A percentile compares a stretch with the other conserved stretches of the same genome.
phyloP scores from a whole-genome alignment of 2,888 invertebrate genomes.

The Philereme transversata region DNA sequence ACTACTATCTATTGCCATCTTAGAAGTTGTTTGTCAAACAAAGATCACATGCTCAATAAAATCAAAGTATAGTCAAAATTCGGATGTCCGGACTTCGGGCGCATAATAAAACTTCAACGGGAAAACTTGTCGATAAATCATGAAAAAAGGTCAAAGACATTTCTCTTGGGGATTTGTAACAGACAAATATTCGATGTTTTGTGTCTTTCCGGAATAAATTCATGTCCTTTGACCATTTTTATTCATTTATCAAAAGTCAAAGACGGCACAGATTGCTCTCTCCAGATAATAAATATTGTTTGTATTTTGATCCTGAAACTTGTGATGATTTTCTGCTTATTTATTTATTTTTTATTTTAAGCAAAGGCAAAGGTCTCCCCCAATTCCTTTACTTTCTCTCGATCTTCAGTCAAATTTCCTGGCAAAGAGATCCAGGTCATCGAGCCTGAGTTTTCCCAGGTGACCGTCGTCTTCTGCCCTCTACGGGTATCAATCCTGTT shows the following conservation, averaged over 20 bases:
- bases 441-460: too few species aligned
- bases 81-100: slow-evolving; percentile 57
- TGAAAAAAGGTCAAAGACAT: slow-evolving; percentile 66
- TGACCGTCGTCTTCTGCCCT: too few species aligned
- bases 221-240: slow-evolving; percentile 7
- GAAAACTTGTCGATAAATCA: slow-evolving; percentile 73
- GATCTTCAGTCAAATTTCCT: too few species aligned
- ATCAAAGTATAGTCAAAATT: slow-evolving; percentile 59
- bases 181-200: slow-evolving; percentile 48
- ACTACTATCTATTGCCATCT: neutral
- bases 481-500: too few species aligned
- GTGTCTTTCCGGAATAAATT: slow-evolving; percentile 18
- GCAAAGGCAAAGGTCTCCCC: too few species aligned
- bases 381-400: too few species aligned
- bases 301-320: too few species aligned
- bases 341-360: too few species aligned
- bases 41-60: slow-evolving; percentile 68
- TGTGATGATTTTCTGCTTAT: too few species aligned
- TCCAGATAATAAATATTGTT: too few species aligned
- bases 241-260: slow-evolving; percentile 6
- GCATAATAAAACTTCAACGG: slow-evolving; percentile 71
- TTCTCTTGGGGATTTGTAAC: slow-evolving; percentile 56
- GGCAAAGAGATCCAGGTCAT: too few species aligned
- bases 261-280: neutral
- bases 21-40: slow-evolving; percentile 14